Conservation (phyloP, 1,140 invertebrate species). For the Psilanteris sp. region DNA sequence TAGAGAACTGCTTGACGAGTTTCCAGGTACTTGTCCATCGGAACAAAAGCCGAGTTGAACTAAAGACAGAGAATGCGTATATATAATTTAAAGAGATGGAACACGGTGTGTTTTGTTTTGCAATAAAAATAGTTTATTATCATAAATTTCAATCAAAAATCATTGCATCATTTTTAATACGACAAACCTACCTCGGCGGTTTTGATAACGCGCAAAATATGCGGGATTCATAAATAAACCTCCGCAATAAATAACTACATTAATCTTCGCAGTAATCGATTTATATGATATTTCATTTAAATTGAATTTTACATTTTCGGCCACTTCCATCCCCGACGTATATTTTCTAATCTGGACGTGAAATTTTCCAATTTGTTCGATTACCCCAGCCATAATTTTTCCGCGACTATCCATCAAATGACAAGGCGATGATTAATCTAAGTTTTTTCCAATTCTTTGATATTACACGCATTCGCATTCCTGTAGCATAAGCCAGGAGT, state of each 20-base stretch:
- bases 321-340: no score
- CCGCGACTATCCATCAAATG: conserved; percentile 16
- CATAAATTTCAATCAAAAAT: no score
- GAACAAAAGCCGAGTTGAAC: conserved; percentile 44
- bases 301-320: no score
- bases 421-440: conserved; percentile 30
- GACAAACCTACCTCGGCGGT: no score
- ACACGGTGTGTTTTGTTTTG: conserved; percentile 17
- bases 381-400: conserved; percentile 2
- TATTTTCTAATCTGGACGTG: no score
- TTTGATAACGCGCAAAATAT: no score
- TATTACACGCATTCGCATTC: conserved; percentile 62
- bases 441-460: conserved; percentile 36
- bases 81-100: conserved; percentile 45
- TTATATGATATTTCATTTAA: no score
- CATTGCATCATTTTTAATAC: no score
- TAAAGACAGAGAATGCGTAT: conserved; percentile 42
- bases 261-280: no score
- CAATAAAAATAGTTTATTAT: no score
- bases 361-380: conserved; percentile 5
- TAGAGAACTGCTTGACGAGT: conserved; percentile 55
- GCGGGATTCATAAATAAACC: no score
- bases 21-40: conserved; percentile 46
- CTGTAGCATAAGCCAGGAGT: conserved; percentile 60
- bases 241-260: no score